Base-by-base conservation (phyloP, 2,113 vertebrate genomes). In the Xiphophorus hellerii region DNA sequence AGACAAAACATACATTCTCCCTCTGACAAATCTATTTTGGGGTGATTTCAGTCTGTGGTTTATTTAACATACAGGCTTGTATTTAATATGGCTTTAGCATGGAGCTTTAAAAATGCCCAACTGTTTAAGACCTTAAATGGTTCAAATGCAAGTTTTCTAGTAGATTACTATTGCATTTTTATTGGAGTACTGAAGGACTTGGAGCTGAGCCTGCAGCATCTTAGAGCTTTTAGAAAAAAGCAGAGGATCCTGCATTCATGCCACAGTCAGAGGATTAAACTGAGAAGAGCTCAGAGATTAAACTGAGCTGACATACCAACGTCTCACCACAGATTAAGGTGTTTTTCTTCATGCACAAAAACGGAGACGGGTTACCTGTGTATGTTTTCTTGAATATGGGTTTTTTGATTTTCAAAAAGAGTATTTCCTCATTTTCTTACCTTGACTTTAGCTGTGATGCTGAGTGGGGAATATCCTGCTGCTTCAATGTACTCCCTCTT, bases 371-470 rank as follows among this genome's bases (percentile, higher is more conserved):
- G 29, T 33, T 30, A 68, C n/a, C 42, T 37, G 48, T 25, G 64
- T 17, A 62, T 54, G 69, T 37, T 37, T 48, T 69, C 27, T 33
- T 64, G 20, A n/a, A 27, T 9, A 29, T 62, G 10, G n/a, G 54
- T 61, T 61, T 42, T 48, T 20, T 5, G 44, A 48, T 51, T 12
- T 20, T 60, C 17, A 20, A 48, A 58, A 29, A 13, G 37, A 22
- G 1, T 11, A 61, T 35, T 58, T 25, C 3, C 13, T 33, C 48
- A 0, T 51, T 27, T 15, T 61, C 93, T 84, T 89, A 99, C 98
- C 95, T 97, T 95, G 68, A 99, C 96, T 96, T 99, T 99, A 71
- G 98, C 96, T 0, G 97, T 97, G 81, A 96, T 98, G 79, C 94
- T 97, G 77, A 99, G 95, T 0, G 98, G 94, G 0, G 93, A 78